A percentile compares a stretch with the other conserved stretches of the same genome.
These are phyloP conservation scores for Myotis lucifugus DNA, from an alignment of 2,113 vertebrate species.

Conservation along the genomic window DNA sequence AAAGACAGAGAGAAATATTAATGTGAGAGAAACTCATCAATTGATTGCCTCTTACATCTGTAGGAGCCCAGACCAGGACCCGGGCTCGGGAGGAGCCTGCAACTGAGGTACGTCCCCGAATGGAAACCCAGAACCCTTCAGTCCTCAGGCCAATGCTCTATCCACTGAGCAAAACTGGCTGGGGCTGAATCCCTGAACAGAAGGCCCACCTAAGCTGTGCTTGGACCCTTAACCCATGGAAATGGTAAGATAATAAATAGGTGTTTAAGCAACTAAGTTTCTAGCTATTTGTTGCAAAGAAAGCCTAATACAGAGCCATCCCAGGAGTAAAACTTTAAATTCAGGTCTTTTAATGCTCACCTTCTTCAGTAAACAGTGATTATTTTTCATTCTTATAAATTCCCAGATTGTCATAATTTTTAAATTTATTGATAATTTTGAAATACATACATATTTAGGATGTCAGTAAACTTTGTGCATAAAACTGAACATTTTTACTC, in stretches of 20 bases:
- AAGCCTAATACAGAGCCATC: not conserved
- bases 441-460: not conserved
- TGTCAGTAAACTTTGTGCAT: not conserved
- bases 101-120: no score
- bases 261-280: not conserved
- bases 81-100: no score
- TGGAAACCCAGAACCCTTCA: no score
- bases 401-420: not conserved
- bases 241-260: not conserved
- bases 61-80: no score
- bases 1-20: no score
- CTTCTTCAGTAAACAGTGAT: not conserved
- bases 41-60: no score
- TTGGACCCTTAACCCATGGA: not conserved
- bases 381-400: not conserved
- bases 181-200: not conserved
- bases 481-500: not conserved
- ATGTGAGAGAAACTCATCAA: no score
- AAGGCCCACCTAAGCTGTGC: not conserved
- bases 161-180: no score
- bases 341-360: not conserved
- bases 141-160: no score
- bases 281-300: not conserved
- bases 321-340: not conserved
- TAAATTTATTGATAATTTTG: not conserved